Conservation (phyloP, 2,113 vertebrate species). For the Parus major region DNA sequence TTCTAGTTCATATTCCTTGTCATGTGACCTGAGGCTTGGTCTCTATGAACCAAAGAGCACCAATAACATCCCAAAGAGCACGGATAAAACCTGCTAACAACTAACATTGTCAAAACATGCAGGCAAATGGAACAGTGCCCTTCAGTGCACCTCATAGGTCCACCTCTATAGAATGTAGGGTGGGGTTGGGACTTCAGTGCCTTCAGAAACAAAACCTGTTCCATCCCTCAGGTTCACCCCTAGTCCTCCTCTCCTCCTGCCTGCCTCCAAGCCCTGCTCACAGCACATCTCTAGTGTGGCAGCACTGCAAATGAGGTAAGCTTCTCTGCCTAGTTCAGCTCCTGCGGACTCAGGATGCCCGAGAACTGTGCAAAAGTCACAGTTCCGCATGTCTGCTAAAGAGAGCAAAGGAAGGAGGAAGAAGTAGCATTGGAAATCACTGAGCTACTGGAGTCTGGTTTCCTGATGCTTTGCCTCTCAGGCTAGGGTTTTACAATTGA, state of each 20-base stretch:
- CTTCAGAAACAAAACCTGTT: neutral
- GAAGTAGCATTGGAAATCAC: neutral
- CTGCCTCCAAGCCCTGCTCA: rapidly evolving
- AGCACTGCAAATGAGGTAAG: neutral
- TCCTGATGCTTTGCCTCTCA: rapidly evolving
- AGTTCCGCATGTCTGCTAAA: rapidly evolving
- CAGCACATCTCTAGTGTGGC: rapidly evolving
- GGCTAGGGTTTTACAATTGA: rapidly evolving
- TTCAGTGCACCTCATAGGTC: neutral
- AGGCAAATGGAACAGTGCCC: neutral
- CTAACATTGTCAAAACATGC: constrained; percentile 26
- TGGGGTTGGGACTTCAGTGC: neutral
- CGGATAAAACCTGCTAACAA: constrained; percentile 10
- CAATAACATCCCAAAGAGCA: neutral
- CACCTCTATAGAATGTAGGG: neutral
- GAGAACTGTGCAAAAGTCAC: rapidly evolving
- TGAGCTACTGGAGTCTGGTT: neutral
- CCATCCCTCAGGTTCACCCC: neutral
- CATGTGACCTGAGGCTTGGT: neutral
- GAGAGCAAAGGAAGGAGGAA: neutral
- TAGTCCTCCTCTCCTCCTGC: rapidly evolving
- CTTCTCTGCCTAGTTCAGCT: neutral
- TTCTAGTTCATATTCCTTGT: constrained; percentile 6
- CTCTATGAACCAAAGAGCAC: neutral
- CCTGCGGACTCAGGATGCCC: rapidly evolving